Evolutionary conservation across 2,113 vertebrate species (phyloP).

Genomic region (Hyperoodon ampullatus): DNA sequence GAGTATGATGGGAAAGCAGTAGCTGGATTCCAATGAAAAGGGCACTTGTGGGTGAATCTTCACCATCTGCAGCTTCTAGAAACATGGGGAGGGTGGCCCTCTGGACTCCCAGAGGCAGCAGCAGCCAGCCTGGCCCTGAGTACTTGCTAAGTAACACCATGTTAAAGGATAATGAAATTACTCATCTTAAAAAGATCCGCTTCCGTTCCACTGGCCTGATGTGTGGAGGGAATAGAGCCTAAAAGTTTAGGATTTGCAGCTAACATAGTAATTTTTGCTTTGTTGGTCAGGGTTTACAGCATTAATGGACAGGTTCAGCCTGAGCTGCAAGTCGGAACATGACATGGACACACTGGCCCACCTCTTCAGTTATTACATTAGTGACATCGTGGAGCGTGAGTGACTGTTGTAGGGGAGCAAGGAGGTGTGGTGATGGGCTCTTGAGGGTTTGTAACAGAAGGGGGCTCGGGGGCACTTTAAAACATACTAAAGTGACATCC

Average conservation of each 20-base stretch:
- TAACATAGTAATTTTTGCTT: background rate
- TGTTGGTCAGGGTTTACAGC: conserved; percentile 49
- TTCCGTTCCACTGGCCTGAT: background rate
- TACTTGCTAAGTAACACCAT: background rate
- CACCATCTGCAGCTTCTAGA: background rate
- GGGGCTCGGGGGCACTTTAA: background rate
- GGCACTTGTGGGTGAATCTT: background rate
- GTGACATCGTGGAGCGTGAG: conserved; percentile 66
- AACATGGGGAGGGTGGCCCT: background rate
- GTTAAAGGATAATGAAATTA: background rate
- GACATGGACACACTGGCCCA: conserved; percentile 38
- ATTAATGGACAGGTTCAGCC: conserved; percentile 49
- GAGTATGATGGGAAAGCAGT: background rate
- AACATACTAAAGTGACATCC: background rate
- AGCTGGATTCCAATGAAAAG: background rate
- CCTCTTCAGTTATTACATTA: conserved; percentile 35
- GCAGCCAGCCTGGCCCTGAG: background rate
- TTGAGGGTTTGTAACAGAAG: background rate
- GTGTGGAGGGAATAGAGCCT: background rate
- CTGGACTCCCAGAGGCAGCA: too few species aligned
- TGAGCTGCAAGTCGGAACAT: conserved; percentile 33
- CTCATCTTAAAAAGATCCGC: background rate
- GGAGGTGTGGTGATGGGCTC: background rate
- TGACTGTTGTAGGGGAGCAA: background rate
- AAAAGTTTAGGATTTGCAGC: background rate